Evolutionary conservation across 2,113 vertebrate genomes (phyloP).

Genomic region (Bubo bubo): DNA sequence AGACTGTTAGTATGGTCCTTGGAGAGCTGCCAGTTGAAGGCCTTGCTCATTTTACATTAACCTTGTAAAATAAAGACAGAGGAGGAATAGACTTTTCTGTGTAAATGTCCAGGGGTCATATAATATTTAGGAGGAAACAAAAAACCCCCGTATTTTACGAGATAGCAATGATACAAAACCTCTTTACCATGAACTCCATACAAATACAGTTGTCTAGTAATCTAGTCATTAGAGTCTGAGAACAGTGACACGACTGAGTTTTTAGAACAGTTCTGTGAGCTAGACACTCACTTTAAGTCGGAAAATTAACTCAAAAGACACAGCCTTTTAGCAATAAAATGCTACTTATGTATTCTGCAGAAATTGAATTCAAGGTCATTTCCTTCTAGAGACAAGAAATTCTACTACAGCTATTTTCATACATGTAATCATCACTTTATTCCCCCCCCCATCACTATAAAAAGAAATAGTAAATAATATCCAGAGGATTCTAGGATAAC

Average conservation of each 20-base stretch:
- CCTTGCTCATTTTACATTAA: neutral
- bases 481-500: neutral
- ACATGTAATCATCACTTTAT: neutral
- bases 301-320: neutral
- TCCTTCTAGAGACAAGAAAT: neutral
- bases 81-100: neutral
- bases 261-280: neutral
- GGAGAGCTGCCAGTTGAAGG: neutral
- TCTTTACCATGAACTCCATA: neutral
- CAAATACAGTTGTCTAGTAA: neutral
- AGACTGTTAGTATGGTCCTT: neutral
- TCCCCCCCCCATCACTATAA: neutral
- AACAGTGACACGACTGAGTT: neutral
- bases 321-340: neutral
- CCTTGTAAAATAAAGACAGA: neutral
- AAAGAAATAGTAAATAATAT: neutral
- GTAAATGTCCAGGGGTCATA: neutral
- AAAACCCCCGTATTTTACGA: neutral
- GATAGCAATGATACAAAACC: neutral
- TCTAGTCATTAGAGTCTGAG: neutral
- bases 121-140: neutral
- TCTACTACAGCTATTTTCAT: neutral
- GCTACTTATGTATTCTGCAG: neutral
- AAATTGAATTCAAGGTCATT: neutral
- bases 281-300: neutral